Evolutionary conservation across 2,888 invertebrate genomes (phyloP).

Genomic region (Scaptomyza parva): DNA sequence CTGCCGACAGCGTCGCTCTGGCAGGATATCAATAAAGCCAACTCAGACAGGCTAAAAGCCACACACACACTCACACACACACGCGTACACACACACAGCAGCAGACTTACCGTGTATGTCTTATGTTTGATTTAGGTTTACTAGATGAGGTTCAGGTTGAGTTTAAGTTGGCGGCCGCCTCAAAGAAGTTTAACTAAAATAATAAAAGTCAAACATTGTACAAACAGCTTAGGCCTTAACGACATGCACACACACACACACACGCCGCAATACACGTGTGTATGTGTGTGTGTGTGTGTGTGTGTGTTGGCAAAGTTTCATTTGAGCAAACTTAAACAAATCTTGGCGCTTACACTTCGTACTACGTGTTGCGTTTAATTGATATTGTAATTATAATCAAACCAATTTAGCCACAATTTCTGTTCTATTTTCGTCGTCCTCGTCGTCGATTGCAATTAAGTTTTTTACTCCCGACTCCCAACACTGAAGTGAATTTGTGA

Average conservation of each 20-base stretch:
- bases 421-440: background rate
- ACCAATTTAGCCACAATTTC: constrained; percentile 27
- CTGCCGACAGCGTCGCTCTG: constrained; percentile 64
- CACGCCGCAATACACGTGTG: background rate
- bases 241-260: constrained; percentile 28
- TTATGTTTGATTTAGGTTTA: constrained; percentile 65
- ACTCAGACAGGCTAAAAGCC: constrained; percentile 57
- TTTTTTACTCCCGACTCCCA: background rate
- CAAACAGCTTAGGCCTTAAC: constrained; percentile 68
- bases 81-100: constrained; percentile 20
- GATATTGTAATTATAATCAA: constrained; percentile 62
- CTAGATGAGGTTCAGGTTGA: constrained; percentile 17
- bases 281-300: constrained; percentile 6
- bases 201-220: constrained; percentile 76
- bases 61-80: constrained; percentile 35
- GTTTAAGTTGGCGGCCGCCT: constrained; percentile 6
- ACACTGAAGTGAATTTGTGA: background rate
- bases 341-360: constrained; percentile 17
- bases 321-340: constrained; percentile 42
- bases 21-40: constrained; percentile 74
- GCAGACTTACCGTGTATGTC: constrained; percentile 51
- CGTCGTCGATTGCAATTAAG: background rate
- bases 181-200: constrained; percentile 72
- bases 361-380: constrained; percentile 59
- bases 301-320: constrained; percentile 43